phyloP scores from a whole-genome alignment of 2,888 invertebrate genomes.

The Morpho deidamia region DNA sequence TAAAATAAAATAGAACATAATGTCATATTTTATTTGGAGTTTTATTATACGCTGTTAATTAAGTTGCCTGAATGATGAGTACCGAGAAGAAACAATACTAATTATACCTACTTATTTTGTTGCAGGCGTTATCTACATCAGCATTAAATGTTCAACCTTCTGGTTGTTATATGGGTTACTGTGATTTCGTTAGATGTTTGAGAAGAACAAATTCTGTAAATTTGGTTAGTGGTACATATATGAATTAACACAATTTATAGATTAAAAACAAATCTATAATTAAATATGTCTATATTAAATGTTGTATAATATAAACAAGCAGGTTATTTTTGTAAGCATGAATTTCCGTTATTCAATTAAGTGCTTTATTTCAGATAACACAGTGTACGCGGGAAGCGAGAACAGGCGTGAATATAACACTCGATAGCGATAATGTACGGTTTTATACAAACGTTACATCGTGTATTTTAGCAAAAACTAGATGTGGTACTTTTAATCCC shows the following conservation, averaged over 20 bases:
- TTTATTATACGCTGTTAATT: too few species aligned
- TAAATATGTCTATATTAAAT: too few species aligned
- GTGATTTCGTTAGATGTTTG: constrained; percentile 79
- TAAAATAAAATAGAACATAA: too few species aligned
- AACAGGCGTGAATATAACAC: constrained; percentile 64
- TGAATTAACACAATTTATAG: too few species aligned
- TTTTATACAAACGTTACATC: constrained; percentile 82
- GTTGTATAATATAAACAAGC: too few species aligned
- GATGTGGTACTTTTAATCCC: constrained; percentile 81
- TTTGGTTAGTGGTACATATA: constrained; percentile 62
- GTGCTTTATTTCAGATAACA: constrained; percentile 51
- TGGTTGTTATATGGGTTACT: constrained; percentile 79
- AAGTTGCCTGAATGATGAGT: too few species aligned
- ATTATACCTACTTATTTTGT: neutral
- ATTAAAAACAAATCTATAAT: too few species aligned
- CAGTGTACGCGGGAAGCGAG: constrained; percentile 75
- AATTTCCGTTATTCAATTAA: too few species aligned
- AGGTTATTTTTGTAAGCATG: too few species aligned
- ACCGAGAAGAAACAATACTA: too few species aligned
- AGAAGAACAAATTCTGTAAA: constrained; percentile 75
- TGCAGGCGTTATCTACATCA: constrained; percentile 59
- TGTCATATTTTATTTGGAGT: too few species aligned
- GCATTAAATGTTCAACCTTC: constrained; percentile 66
- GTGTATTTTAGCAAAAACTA: constrained; percentile 80
- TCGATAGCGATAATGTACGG: constrained; percentile 70